Percentiles rank a stretch among this genome's conserved stretches.
Evolutionary conservation across 2,888 invertebrate species (phyloP).

Genomic region (Melanophora roralis): DNA sequence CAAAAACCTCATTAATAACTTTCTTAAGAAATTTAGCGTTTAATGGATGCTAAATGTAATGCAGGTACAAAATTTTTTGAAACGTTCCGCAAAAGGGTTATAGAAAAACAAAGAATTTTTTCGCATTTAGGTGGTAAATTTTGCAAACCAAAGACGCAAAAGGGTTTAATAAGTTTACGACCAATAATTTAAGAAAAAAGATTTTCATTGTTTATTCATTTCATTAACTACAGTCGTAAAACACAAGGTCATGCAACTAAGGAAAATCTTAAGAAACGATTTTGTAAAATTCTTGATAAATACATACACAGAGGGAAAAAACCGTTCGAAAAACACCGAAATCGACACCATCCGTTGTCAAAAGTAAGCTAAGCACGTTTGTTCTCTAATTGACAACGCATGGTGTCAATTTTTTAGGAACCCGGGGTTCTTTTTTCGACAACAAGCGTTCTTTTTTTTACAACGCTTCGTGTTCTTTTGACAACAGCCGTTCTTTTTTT

Average conservation of each 20-base stretch:
- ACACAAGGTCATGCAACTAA: background rate
- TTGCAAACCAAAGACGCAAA: background rate
- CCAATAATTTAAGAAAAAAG: background rate
- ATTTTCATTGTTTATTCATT: background rate
- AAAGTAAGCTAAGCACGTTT: too few relatives aligned
- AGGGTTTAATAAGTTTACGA: background rate
- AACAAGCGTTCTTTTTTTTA: too few relatives aligned
- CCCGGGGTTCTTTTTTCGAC: too few relatives aligned
- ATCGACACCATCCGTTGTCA: too few relatives aligned
- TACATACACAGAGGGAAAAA: too few relatives aligned
- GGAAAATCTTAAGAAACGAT: background rate
- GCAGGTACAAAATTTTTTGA: background rate
- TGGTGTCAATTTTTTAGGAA: too few relatives aligned
- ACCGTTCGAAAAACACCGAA: too few relatives aligned
- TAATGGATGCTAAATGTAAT: background rate
- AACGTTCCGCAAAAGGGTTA: constrained; percentile 1
- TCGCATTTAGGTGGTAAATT: constrained; percentile 33
- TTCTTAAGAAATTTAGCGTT: background rate
- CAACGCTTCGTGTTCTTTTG: too few relatives aligned
- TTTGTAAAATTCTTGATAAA: background rate
- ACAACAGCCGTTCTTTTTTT: too few relatives aligned
- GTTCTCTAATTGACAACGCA: too few relatives aligned
- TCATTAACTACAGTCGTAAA: background rate
- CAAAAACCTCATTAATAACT: background rate
- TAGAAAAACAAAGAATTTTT: background rate